phyloP scores from a whole-genome alignment of 1,140 invertebrate species.

The Pseudomyrmex concolor region DNA sequence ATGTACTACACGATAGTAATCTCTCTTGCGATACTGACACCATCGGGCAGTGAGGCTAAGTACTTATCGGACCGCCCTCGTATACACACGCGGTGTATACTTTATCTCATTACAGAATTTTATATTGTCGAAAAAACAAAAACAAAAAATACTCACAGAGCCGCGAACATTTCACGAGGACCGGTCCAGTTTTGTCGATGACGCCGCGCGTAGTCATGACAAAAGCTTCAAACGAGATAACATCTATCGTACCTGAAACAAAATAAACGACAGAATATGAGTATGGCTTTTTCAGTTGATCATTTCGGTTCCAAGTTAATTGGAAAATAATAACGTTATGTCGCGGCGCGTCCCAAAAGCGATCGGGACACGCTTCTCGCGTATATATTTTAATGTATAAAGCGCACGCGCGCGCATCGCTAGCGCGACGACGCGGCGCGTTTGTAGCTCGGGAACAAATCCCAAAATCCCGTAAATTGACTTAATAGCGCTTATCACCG shows the following conservation, averaged over 20 bases:
- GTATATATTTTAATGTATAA: slow-evolving; percentile 35
- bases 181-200: background rate
- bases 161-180: background rate
- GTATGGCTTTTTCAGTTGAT: background rate
- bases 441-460: background rate
- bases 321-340: slow-evolving; percentile 38
- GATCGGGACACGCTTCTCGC: slow-evolving; percentile 3
- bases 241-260: slow-evolving; percentile 50
- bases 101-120: background rate
- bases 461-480: slow-evolving; percentile 39
- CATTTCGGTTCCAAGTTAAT: slow-evolving; percentile 23
- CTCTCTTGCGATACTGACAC: no score
- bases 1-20: no score
- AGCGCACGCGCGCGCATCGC: slow-evolving; percentile 8
- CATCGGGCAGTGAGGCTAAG: no score
- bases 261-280: slow-evolving; percentile 32
- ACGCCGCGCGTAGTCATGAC: background rate
- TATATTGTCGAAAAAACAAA: background rate
- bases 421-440: background rate
- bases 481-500: slow-evolving; percentile 49
- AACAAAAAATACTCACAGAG: slow-evolving; percentile 38
- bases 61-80: no score
- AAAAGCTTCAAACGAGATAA: slow-evolving; percentile 39
- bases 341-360: background rate
- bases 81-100: background rate